Conservation (phyloP, 2,888 invertebrate species). For the Pollenia griseotomentosa region DNA sequence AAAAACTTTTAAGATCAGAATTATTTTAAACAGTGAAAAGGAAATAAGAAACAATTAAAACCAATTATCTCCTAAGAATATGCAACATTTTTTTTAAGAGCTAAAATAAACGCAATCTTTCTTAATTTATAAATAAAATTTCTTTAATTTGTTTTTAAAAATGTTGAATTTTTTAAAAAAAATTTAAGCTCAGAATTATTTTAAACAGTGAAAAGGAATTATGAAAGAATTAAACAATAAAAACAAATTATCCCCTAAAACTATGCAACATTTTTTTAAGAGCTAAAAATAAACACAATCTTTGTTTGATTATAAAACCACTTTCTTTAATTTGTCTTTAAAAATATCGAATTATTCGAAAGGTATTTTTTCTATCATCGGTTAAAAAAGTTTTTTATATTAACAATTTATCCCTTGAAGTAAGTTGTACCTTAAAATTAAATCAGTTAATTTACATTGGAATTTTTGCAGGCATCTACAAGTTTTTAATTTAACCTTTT, state of each 20-base stretch:
- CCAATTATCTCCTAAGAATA: background rate
- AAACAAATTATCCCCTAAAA: background rate
- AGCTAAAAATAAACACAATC: no score
- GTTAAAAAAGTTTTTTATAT: no score
- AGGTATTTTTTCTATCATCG: no score
- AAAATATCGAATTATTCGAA: no score
- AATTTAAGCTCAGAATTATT: background rate
- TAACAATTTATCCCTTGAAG: no score
- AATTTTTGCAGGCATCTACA: background rate
- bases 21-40: background rate
- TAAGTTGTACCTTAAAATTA: background rate
- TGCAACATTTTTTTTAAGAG: background rate
- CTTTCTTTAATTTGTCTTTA: no score
- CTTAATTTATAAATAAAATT: no score
- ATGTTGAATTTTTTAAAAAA: no score
- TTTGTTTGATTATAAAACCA: no score
- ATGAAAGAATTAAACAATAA: background rate
- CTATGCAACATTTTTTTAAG: background rate
- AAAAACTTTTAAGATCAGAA: background rate
- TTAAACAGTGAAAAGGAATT: background rate
- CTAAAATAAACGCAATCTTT: no score
- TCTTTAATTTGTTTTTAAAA: no score
- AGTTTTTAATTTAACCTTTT: conserved; percentile 9
- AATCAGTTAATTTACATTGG: background rate
- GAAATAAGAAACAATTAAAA: background rate